These are phyloP conservation scores for Selenia dentaria DNA, from an alignment of 2,888 invertebrate species.

Conservation along the genomic window DNA sequence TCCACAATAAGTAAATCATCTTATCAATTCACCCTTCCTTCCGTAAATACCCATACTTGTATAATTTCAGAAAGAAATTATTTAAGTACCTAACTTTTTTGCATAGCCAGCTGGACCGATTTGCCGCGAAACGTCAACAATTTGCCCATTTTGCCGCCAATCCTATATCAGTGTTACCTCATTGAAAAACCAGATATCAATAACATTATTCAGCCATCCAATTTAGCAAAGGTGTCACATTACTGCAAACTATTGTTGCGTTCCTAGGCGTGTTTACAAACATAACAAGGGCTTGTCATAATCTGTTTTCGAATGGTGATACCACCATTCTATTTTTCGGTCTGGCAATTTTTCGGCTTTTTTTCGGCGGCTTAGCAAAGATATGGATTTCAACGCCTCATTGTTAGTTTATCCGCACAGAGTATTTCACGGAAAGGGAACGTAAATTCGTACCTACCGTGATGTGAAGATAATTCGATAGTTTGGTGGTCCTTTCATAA, in stretches of 20 bases:
- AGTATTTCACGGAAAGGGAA: slow-evolving; percentile 73
- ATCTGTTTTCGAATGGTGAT: slow-evolving; percentile 72
- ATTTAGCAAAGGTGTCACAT: slow-evolving; percentile 80
- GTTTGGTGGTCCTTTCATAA: slow-evolving; percentile 67
- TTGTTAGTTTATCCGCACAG: slow-evolving; percentile 73
- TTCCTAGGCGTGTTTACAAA: slow-evolving; percentile 75
- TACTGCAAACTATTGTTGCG: slow-evolving; percentile 67
- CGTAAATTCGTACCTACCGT: slow-evolving; percentile 59
- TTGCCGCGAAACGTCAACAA: slow-evolving; percentile 72
- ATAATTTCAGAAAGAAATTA: no score
- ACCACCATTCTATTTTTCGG: slow-evolving; percentile 74
- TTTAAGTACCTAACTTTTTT: no score
- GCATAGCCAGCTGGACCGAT: slow-evolving; percentile 62
- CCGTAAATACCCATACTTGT: no score
- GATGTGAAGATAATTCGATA: slow-evolving; percentile 60
- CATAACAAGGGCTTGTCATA: slow-evolving; percentile 83
- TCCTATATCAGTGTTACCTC: slow-evolving; percentile 51
- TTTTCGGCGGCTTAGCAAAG: slow-evolving; percentile 58
- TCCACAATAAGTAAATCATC: no score
- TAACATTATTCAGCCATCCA: slow-evolving; percentile 66
- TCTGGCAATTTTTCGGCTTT: slow-evolving; percentile 73
- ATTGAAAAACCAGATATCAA: slow-evolving; percentile 66
- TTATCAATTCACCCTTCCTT: no score
- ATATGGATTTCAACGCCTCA: slow-evolving; percentile 81
- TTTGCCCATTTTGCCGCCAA: slow-evolving; percentile 73